These are phyloP conservation scores for Caenorhabditis sulstoni DNA, from an alignment of 2,888 invertebrate genomes.

Conservation along the genomic window DNA sequence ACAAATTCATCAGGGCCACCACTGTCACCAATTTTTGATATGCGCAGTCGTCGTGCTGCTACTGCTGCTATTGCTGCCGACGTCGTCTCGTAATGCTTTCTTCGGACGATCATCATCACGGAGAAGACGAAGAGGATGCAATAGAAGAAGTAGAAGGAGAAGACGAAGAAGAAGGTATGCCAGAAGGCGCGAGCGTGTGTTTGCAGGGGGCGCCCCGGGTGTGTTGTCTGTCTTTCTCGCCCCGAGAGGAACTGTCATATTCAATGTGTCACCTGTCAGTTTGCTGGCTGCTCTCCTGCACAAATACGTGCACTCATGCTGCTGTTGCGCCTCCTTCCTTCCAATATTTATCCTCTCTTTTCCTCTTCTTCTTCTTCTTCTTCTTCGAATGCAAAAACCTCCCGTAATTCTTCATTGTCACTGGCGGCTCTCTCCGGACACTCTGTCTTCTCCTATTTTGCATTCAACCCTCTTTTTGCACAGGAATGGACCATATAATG, in stretches of 20 bases:
- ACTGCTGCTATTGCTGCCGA: constrained; percentile 4
- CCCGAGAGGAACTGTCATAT: constrained; percentile 53
- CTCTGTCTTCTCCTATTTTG: constrained; percentile 5
- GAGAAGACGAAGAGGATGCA: no score
- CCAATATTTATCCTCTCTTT: constrained; percentile 45
- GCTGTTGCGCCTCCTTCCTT: constrained; percentile 11
- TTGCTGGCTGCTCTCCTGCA: constrained; percentile 37
- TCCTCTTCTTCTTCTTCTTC: constrained; percentile 1
- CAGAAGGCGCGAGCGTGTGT: constrained; percentile 15
- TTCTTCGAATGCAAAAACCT: background rate
- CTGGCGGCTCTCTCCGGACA: background rate
- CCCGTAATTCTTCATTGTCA: background rate
- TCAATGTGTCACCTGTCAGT: constrained; percentile 60
- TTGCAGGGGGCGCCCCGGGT: constrained; percentile 16
- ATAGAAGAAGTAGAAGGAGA: no score
- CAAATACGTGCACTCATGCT: constrained; percentile 43
- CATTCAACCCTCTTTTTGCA: no score
- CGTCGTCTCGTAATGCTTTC: constrained; percentile 29
- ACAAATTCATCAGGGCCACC: constrained; percentile 43
- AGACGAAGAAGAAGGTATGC: constrained; percentile 11
- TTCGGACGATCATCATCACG: constrained; percentile 41
- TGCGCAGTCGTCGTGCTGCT: constrained; percentile 29
- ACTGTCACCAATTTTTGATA: constrained; percentile 48
- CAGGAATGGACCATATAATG: constrained; percentile 48
- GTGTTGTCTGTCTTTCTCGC: constrained; percentile 36